Evolutionary conservation across 2,797 vertebrate species (phyloP).

Genomic region (Xenops minutus): DNA sequence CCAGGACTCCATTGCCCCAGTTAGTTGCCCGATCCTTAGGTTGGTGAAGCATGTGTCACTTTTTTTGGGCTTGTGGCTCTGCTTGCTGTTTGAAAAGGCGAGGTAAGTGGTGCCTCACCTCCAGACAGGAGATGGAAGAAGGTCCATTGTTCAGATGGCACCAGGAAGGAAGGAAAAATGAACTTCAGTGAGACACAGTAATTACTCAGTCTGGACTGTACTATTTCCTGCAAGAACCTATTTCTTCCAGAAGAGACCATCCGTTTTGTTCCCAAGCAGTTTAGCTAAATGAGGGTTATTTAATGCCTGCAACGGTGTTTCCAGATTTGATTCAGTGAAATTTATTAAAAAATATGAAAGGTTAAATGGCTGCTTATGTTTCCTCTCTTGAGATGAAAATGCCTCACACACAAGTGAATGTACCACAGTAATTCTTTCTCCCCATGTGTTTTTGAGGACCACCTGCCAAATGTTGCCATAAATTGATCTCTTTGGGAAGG

Average conservation of each 20-base stretch:
- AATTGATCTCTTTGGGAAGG: not conserved
- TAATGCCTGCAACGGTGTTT: conserved; percentile 14
- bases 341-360: conserved; percentile 20
- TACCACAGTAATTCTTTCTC: not conserved
- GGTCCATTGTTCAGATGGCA: not conserved
- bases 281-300: conserved; percentile 43
- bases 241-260: not conserved
- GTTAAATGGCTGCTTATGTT: not conserved
- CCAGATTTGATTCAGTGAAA: conserved; percentile 31
- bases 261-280: not conserved
- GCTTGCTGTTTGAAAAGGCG: not conserved
- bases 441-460: not conserved
- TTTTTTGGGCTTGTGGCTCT: not conserved
- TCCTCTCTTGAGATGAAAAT: conserved; percentile 7
- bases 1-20: too few species aligned
- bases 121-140: not conserved
- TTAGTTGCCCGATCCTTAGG: not conserved
- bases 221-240: not conserved
- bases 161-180: not conserved
- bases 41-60: not conserved
- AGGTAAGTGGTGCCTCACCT: not conserved
- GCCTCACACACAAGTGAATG: not conserved
- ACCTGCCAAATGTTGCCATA: not conserved
- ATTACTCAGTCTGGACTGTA: not conserved
- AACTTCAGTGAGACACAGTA: not conserved